Evolutionary conservation across 2,888 invertebrate species (phyloP).

Genomic region (Petrophora chlorosata): DNA sequence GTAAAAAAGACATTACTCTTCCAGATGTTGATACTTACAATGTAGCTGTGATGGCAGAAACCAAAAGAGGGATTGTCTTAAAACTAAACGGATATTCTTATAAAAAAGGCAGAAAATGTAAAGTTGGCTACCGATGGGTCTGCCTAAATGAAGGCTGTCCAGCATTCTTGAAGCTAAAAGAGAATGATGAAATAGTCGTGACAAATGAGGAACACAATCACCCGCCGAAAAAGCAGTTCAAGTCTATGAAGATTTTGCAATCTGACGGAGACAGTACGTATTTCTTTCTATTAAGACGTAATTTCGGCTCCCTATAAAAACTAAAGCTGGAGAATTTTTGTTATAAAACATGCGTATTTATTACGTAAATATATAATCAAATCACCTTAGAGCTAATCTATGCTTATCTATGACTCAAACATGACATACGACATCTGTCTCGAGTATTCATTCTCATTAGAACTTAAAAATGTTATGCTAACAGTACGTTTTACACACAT

Average conservation of each 20-base stretch:
- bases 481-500: too few species aligned
- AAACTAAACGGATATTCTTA: slow-evolving; percentile 29
- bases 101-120: slow-evolving; percentile 41
- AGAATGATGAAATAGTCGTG: slow-evolving; percentile 45
- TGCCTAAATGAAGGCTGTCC: slow-evolving; percentile 42
- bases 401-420: too few species aligned
- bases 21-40: slow-evolving; percentile 1
- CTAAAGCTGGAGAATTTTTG: background rate
- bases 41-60: slow-evolving; percentile 9
- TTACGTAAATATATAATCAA: too few species aligned
- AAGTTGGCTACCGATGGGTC: slow-evolving; percentile 45
- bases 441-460: too few species aligned
- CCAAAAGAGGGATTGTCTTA: slow-evolving; percentile 6
- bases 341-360: too few species aligned
- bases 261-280: slow-evolving; percentile 8
- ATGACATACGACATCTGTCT: too few species aligned
- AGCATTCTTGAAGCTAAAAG: slow-evolving; percentile 45
- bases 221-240: slow-evolving; percentile 21
- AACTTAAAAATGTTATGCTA: too few species aligned
- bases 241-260: slow-evolving; percentile 9
- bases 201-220: slow-evolving; percentile 33
- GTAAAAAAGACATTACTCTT: background rate
- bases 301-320: background rate
- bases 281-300: background rate
- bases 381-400: too few species aligned